Conservation (phyloP, 2,888 invertebrate genomes). For the Eupithecia insigniata region DNA sequence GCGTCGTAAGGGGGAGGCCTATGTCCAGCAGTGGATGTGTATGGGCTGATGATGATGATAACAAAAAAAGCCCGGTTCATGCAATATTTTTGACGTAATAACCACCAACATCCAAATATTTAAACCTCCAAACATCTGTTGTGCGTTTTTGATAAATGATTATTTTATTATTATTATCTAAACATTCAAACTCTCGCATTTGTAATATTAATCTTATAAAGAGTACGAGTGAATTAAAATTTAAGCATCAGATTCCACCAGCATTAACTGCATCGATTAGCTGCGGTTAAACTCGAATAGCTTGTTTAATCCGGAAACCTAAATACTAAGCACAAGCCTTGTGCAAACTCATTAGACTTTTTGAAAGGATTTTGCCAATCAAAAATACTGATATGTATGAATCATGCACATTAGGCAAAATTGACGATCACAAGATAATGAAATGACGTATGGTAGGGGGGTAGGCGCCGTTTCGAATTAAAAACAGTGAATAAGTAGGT, state of each 20-base stretch:
- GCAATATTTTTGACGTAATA: background rate
- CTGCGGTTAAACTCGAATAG: background rate
- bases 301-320: conserved; percentile 1
- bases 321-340: background rate
- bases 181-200: background rate
- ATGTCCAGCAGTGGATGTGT: no score
- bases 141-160: background rate
- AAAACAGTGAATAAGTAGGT: background rate
- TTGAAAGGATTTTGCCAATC: background rate
- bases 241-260: background rate
- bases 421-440: background rate
- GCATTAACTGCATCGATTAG: background rate
- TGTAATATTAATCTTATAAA: background rate
- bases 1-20: no score
- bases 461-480: background rate
- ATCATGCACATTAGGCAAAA: background rate
- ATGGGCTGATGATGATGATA: no score
- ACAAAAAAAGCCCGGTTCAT: background rate
- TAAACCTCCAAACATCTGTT: no score
- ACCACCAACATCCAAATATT: background rate
- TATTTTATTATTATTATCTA: background rate
- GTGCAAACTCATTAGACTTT: conserved; percentile 3
- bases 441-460: background rate
- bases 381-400: background rate
- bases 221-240: background rate